These are phyloP conservation scores for Pedicia rivosa DNA, from an alignment of 2,888 invertebrate species.

Conservation along the genomic window DNA sequence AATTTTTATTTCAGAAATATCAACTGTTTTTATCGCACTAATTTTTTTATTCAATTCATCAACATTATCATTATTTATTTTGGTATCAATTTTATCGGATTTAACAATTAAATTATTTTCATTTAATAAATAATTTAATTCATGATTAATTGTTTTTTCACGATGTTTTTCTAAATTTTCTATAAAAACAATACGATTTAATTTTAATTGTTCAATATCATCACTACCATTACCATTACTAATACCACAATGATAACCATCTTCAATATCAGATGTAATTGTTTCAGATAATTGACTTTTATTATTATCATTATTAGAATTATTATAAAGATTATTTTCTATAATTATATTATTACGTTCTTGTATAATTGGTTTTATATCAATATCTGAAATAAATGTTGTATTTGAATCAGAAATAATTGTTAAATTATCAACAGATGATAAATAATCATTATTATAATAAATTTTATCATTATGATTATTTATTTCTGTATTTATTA, in stretches of 20 bases:
- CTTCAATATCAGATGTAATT: constrained; percentile 17
- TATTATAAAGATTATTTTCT: constrained; percentile 4
- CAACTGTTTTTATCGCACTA: background rate
- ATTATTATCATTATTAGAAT: background rate
- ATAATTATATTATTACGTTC: background rate
- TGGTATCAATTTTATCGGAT: background rate
- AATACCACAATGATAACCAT: constrained; percentile 15
- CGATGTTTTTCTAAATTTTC: constrained; percentile 1
- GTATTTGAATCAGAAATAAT: constrained; percentile 7
- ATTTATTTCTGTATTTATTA: background rate
- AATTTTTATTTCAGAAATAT: no score
- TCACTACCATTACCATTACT: constrained; percentile 6
- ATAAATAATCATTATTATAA: background rate
- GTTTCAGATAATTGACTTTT: background rate
- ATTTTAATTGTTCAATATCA: background rate
- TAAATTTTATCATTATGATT: background rate
- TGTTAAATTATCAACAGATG: constrained; percentile 5
- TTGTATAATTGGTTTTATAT: constrained; percentile 5
- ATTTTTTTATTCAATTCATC: background rate
- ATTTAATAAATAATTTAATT: constrained; percentile 6
- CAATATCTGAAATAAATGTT: constrained; percentile 6
- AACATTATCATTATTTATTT: background rate
- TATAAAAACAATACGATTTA: constrained; percentile 3
- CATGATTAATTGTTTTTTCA: constrained; percentile 6
- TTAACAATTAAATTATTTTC: background rate